Evolutionary conservation across 2,113 vertebrate genomes (phyloP).

Genomic region (Mugil cephalus): DNA sequence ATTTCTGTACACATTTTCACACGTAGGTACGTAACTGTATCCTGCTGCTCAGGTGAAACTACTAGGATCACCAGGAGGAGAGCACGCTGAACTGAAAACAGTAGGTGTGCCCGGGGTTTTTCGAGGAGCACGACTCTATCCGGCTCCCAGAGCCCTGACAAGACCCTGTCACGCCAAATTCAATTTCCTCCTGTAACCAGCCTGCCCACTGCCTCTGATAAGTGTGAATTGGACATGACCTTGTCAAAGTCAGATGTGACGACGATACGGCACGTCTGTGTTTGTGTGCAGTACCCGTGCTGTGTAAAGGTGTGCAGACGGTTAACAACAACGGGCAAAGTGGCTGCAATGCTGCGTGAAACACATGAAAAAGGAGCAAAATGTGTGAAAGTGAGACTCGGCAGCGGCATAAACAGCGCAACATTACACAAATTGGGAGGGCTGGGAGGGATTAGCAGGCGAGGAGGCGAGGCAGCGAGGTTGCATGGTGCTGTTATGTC

Average conservation of each 20-base stretch:
- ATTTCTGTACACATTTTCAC: constrained; percentile 29
- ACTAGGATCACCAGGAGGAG: constrained; percentile 16
- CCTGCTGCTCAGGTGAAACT: constrained; percentile 15
- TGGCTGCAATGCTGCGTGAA: neutral
- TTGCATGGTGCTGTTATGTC: constrained; percentile 44
- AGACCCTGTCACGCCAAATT: constrained; percentile 69
- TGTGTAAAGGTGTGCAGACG: constrained; percentile 24
- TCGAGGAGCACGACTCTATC: constrained; percentile 30
- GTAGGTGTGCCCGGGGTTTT: constrained; percentile 28
- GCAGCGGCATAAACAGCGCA: constrained; percentile 10
- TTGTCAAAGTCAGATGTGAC: constrained; percentile 76
- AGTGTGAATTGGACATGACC: constrained; percentile 76
- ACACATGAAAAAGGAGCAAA: constrained; percentile 1
- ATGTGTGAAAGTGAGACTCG: constrained; percentile 1
- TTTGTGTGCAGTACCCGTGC: constrained; percentile 16
- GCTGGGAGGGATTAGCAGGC: constrained; percentile 28
- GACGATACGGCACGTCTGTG: constrained; percentile 37
- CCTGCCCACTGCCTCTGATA: constrained; percentile 54
- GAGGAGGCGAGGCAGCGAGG: constrained; percentile 40
- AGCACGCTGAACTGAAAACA: constrained; percentile 44
- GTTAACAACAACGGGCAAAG: constrained; percentile 30
- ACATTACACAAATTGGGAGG: constrained; percentile 38
- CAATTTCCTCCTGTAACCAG: constrained; percentile 68
- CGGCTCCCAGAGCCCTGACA: constrained; percentile 49
- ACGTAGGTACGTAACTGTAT: constrained; percentile 38